Conservation (phyloP, 2,888 invertebrate genomes). For the Andrena dorsata region DNA sequence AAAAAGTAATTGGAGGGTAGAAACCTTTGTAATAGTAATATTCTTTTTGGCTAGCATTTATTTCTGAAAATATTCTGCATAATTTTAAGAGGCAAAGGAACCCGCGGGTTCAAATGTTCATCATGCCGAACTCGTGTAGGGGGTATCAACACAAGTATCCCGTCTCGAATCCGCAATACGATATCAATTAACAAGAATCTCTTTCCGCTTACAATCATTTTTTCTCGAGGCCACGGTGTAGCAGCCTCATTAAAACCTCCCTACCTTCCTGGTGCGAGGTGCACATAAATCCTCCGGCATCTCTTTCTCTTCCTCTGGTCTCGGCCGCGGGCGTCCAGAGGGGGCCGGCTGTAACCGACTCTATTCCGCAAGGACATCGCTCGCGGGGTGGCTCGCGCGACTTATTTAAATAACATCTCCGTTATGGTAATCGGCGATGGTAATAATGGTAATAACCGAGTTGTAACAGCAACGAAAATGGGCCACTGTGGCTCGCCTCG, state of each 20-base stretch:
- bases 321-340: constrained; percentile 12
- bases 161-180: constrained; percentile 46
- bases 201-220: constrained; percentile 62
- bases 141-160: constrained; percentile 29
- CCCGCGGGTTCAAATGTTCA: neutral
- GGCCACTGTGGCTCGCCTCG: constrained; percentile 68
- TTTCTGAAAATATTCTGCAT: neutral
- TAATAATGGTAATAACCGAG: constrained; percentile 79
- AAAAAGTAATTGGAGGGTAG: too few relatives aligned
- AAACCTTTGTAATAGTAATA: too few relatives aligned
- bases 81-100: neutral
- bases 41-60: neutral
- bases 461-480: constrained; percentile 77
- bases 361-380: constrained; percentile 63
- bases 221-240: constrained; percentile 40
- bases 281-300: constrained; percentile 57
- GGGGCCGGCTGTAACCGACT: constrained; percentile 53
- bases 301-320: constrained; percentile 24
- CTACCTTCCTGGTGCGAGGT: constrained; percentile 50
- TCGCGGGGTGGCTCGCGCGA: constrained; percentile 63
- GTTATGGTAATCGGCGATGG: constrained; percentile 74
- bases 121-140: constrained; percentile 34
- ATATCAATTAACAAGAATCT: constrained; percentile 67
- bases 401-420: constrained; percentile 76
- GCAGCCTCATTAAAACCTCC: constrained; percentile 65